phyloP scores from a whole-genome alignment of 1,140 invertebrate species.

The Chionoecetes opilio region DNA sequence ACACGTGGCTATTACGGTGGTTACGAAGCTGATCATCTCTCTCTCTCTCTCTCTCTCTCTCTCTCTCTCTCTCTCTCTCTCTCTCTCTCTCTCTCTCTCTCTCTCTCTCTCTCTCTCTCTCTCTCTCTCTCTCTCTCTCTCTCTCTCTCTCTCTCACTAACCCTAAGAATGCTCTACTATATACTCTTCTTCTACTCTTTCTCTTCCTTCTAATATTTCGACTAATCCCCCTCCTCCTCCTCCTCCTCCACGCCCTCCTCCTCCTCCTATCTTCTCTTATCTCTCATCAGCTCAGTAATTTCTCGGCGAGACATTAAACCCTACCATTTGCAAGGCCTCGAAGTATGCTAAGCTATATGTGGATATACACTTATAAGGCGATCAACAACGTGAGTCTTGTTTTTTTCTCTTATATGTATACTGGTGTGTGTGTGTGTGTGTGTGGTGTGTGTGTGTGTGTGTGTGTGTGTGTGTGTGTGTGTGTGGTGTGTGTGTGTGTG shows the following conservation, averaged over 20 bases:
- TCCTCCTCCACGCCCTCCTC: neutral
- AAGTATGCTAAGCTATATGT: neutral
- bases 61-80: conserved; percentile 55
- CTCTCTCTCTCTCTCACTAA: neutral
- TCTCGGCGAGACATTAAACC: neutral
- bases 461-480: neutral
- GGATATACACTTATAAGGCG: neutral
- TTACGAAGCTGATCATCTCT: neutral
- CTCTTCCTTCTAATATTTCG: no score
- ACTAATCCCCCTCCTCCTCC: neutral
- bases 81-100: neutral
- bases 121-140: neutral
- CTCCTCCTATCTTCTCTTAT: neutral
- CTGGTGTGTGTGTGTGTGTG: no score
- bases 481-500: conserved; percentile 25
- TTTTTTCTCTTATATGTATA: neutral
- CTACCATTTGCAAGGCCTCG: neutral
- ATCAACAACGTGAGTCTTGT: neutral
- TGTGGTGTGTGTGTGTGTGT: conserved; percentile 13
- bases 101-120: neutral
- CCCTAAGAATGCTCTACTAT: neutral
- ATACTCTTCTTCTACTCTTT: neutral
- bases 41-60: conserved; percentile 54
- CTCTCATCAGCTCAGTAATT: neutral
- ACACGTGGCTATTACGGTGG: no score